Percentiles rank a stretch among this genome's conserved stretches.
Conservation (phyloP, 2,797 vertebrate species). For the Erithacus rubecula region DNA sequence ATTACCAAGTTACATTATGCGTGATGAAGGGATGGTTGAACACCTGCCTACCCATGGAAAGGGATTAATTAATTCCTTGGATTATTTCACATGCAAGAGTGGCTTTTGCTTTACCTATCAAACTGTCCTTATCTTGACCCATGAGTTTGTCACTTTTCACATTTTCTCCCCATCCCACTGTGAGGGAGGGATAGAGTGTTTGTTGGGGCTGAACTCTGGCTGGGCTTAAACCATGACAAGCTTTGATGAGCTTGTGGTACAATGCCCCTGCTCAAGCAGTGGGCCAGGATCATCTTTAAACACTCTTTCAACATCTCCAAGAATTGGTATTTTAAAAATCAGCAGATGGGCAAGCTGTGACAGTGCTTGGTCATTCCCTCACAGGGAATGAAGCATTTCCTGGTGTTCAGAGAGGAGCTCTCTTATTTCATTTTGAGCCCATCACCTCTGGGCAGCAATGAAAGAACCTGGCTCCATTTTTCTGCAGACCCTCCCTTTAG, state of each 20-base stretch:
- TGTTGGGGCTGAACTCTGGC: not conserved
- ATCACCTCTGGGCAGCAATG: not conserved
- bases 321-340: not conserved
- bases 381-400: not conserved
- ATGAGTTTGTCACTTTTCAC: not conserved
- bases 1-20: not conserved
- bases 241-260: not conserved
- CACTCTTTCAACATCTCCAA: not conserved
- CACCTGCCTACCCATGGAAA: not conserved
- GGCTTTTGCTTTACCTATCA: not conserved
- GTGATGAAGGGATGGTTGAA: not conserved
- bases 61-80: not conserved
- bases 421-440: not conserved
- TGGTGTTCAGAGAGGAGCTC: not conserved
- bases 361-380: not conserved
- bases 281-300: not conserved
- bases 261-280: not conserved
- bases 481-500: not conserved
- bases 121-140: not conserved
- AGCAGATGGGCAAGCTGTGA: not conserved
- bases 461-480: not conserved
- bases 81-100: not conserved
- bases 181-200: not conserved
- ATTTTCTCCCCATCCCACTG: not conserved
- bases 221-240: not conserved